These are phyloP conservation scores for Acrocephalus kingi DNA, from an alignment of 2,113 vertebrate species.

Conservation along the genomic window DNA sequence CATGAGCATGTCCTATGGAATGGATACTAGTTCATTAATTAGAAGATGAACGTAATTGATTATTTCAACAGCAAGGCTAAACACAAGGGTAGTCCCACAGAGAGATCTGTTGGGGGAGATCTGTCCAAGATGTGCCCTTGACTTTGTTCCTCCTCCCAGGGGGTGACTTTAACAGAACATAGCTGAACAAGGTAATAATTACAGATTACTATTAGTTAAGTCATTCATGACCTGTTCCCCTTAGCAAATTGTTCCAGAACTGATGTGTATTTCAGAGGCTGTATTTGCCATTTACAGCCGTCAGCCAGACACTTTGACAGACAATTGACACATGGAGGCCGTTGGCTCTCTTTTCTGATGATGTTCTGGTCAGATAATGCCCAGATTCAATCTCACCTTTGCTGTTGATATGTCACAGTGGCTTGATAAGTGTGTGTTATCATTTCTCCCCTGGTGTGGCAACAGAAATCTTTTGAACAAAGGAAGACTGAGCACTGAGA, in stretches of 20 bases:
- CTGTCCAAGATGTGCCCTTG: conserved; percentile 40
- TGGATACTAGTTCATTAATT: conserved; percentile 50
- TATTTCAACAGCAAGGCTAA: conserved; percentile 51
- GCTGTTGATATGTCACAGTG: background rate
- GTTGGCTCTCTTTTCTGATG: background rate
- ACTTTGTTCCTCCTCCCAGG: background rate
- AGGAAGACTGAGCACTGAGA: background rate
- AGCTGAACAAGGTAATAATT: conserved; percentile 26
- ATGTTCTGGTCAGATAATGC: background rate
- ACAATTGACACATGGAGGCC: background rate
- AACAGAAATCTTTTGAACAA: conserved; percentile 9
- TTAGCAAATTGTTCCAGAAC: background rate
- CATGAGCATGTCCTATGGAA: conserved; percentile 37
- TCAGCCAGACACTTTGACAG: background rate
- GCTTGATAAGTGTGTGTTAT: background rate
- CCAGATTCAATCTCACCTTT: conserved; percentile 18
- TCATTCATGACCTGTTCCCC: conserved; percentile 4
- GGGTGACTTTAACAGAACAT: background rate
- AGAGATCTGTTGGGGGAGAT: background rate
- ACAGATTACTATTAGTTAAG: background rate
- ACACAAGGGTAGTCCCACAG: conserved; percentile 12
- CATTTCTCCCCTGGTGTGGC: background rate
- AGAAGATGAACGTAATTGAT: conserved; percentile 55
- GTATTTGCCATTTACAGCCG: background rate
- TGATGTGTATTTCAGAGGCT: background rate